Conservation (phyloP, 2,113 vertebrate species). For the Butastur rufipennis region DNA sequence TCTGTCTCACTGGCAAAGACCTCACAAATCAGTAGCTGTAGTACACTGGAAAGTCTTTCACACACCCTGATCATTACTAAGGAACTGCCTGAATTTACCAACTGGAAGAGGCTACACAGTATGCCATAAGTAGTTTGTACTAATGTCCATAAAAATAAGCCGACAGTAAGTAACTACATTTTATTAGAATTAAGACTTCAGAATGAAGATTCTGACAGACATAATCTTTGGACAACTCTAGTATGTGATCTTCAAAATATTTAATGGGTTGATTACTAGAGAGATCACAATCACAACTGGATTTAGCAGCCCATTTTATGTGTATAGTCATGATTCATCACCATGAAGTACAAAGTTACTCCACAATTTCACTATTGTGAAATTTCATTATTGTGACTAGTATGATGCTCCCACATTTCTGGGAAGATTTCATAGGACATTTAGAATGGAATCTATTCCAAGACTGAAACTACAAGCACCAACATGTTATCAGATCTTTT, state of each 20-base stretch:
- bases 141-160: background rate
- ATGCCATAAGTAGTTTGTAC: background rate
- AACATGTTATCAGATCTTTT: background rate
- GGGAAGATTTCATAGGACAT: background rate
- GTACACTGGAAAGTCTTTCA: background rate
- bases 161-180: background rate
- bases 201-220: background rate
- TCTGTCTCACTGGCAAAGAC: background rate
- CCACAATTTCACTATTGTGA: background rate
- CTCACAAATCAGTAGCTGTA: background rate
- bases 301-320: background rate
- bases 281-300: background rate
- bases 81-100: background rate
- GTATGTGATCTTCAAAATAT: background rate
- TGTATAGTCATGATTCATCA: background rate
- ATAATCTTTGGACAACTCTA: background rate
- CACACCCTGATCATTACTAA: background rate
- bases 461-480: background rate
- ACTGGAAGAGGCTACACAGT: background rate
- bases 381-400: background rate
- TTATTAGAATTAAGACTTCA: background rate
- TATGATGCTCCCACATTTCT: background rate
- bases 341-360: background rate
- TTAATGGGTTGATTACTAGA: background rate
- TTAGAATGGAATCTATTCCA: background rate